Evolutionary conservation across 2,113 vertebrate species (phyloP).

Genomic region (Erinaceus europaeus): DNA sequence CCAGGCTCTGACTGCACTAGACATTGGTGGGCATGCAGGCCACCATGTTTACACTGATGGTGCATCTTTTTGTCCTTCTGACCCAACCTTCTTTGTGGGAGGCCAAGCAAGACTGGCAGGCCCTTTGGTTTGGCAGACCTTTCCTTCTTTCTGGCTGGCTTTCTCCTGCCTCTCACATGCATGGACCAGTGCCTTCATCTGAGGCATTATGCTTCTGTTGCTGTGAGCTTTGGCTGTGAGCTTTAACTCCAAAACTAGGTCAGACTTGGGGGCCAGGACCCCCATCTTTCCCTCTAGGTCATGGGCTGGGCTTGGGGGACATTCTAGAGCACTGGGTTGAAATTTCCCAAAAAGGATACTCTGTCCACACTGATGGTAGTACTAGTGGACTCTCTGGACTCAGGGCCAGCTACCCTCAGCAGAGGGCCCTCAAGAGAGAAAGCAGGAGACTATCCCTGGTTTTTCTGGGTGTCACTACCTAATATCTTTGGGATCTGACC

Average conservation of each 20-base stretch:
- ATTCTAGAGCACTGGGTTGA: not conserved
- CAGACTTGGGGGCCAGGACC: not conserved
- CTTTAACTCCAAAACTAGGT: not conserved
- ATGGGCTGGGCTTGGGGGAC: too few species aligned
- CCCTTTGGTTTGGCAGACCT: too few species aligned
- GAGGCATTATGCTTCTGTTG: not conserved
- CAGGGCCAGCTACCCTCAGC: not conserved
- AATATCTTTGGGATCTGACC: not conserved
- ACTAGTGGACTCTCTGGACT: not conserved
- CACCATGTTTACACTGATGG: not conserved
- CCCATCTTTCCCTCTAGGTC: not conserved
- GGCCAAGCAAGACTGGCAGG: not conserved
- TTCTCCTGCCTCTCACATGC: not conserved
- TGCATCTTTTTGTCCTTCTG: not conserved
- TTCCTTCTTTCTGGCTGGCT: not conserved
- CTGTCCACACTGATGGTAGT: not conserved
- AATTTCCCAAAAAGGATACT: too few species aligned
- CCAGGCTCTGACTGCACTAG: too few species aligned
- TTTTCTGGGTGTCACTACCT: not conserved
- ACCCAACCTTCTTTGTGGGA: not conserved
- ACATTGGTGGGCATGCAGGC: too few species aligned
- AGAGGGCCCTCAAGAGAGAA: not conserved
- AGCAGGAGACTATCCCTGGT: not conserved
- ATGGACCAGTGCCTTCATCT: fast-evolving
- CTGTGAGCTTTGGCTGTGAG: not conserved